Base-by-base conservation (phyloP, 1,140 invertebrate genomes). In the Gonatopus flavifemur region DNA sequence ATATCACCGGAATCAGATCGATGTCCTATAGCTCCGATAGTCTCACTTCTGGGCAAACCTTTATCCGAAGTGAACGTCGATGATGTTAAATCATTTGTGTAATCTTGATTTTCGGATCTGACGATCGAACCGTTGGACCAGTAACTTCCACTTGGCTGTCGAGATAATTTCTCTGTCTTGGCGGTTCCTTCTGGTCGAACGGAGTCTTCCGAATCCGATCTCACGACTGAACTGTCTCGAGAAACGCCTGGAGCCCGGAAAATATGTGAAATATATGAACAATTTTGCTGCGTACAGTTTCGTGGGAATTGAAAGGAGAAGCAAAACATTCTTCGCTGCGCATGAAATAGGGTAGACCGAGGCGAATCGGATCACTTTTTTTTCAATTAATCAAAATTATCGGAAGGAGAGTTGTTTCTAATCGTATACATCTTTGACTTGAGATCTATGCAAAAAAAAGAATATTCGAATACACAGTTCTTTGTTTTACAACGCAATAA, bases 1-100 rank as follows among this genome's bases (percentile, higher is more conserved):
- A 59, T 0, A 31, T 60, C 59, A 43, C 56, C 64, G 38, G 56
- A 68, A 12, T 35, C 42, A 0, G 45, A 38, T 18, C 52, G 57
- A 55, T 55, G 58, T 31, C 59, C 61, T n/a, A 77, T 69, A 40
- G 66, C 71, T 31, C 64, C 72, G 24, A 76, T 75, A 1, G 74
- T 77, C 44, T 75, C 72, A 41, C 74, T 76, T 38, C 69, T 74
- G 2, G 64, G 57, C 3, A 74, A 43, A 33, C 59, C 48, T 33
- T 59, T 66, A 1, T 65, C 56, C 1, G 48, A 21, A 5, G 50
- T 37, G 24, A 55, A 24, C 1, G 52, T 35, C 28, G 52, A 58
- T 20, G 30, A 45, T n/a, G 38, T 38, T 25, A 48, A 13, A 6
- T 36, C 39, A 7, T 59, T 43, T 18, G 30, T 8, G 15, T 39